These are phyloP conservation scores for Contarinia nasturtii DNA, from an alignment of 1,140 invertebrate species.

Conservation along the genomic window DNA sequence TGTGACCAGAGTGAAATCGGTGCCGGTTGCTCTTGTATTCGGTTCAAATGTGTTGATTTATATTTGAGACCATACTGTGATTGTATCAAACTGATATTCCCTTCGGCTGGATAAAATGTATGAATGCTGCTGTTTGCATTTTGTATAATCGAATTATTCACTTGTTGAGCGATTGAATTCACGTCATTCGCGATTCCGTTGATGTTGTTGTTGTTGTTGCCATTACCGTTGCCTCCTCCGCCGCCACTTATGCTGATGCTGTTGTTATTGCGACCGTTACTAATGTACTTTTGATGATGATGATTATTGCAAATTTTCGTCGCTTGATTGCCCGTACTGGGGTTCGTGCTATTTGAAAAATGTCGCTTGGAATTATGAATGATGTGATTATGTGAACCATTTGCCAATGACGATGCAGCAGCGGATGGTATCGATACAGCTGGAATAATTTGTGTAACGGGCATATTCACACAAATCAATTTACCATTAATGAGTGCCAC, in stretches of 20 bases:
- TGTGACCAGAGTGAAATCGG: slow-evolving; percentile 22
- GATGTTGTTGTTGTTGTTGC: slow-evolving; percentile 6
- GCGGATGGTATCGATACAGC: too few relatives aligned
- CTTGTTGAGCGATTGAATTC: neutral
- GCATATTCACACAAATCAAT: too few relatives aligned
- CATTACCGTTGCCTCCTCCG: neutral
- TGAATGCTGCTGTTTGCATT: slow-evolving; percentile 17
- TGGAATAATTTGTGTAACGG: too few relatives aligned
- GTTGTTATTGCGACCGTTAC: neutral
- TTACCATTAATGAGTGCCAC: too few relatives aligned
- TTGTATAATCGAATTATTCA: too few relatives aligned
- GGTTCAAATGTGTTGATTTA: slow-evolving; percentile 17
- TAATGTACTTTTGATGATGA: neutral
- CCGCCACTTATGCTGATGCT: neutral
- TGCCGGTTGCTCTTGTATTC: slow-evolving; percentile 19
- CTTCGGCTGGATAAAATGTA: slow-evolving; percentile 23
- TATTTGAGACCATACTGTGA: slow-evolving; percentile 20
- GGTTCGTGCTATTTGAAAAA: neutral
- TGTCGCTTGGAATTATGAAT: neutral
- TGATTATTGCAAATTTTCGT: neutral
- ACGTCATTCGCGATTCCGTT: slow-evolving; percentile 2
- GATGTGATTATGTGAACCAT: neutral
- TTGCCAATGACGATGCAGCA: too few relatives aligned
- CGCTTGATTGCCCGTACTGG: neutral
- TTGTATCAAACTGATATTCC: slow-evolving; percentile 22